These are phyloP conservation scores for Pterois miles DNA, from an alignment of 2,797 vertebrate species.

Conservation along the genomic window DNA sequence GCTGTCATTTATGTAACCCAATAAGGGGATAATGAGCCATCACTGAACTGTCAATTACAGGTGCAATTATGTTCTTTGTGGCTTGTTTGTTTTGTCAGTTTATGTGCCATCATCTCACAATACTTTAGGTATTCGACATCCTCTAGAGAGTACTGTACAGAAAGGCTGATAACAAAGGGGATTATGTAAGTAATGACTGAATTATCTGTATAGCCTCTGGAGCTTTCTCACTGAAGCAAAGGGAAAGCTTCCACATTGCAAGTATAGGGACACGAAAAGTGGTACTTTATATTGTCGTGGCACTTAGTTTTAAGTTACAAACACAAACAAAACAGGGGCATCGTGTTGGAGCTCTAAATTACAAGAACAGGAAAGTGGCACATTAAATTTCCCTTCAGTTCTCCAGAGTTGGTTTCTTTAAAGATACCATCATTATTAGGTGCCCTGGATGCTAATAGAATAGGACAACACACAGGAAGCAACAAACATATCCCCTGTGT, in stretches of 20 bases:
- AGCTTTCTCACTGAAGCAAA: constrained; percentile 28
- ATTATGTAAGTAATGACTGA: constrained; percentile 52
- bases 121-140: constrained; percentile 21
- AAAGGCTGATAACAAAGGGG: constrained; percentile 45
- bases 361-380: background rate
- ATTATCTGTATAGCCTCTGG: constrained; percentile 14
- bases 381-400: background rate
- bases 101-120: constrained; percentile 21
- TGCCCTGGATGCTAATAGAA: background rate
- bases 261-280: background rate
- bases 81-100: constrained; percentile 52
- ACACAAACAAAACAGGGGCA: background rate
- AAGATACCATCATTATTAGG: background rate
- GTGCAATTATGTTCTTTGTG: constrained; percentile 42
- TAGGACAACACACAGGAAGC: background rate
- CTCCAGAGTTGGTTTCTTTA: background rate
- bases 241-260: background rate
- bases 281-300: background rate
- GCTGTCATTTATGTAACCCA: constrained; percentile 54
- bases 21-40: constrained; percentile 71
- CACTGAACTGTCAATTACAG: constrained; percentile 66
- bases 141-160: constrained; percentile 33
- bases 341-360: background rate
- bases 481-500: background rate
- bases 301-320: background rate